Base-by-base conservation (phyloP, 2,797 vertebrate genomes). In the Aphelocoma californica region DNA sequence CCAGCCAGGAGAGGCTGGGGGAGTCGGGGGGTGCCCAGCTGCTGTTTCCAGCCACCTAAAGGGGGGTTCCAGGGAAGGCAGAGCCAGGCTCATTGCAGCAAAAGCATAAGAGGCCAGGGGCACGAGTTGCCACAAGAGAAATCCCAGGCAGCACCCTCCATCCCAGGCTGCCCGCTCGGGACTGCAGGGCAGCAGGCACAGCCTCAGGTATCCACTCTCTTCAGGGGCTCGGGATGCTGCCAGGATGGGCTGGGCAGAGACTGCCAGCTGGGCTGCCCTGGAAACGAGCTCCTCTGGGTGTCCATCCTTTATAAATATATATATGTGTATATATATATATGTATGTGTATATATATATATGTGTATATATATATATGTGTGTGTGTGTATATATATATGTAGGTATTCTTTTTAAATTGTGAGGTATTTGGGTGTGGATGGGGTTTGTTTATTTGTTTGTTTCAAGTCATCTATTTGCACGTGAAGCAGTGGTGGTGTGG, bases 21-120 rank as follows among this genome's bases (percentile, higher is more conserved):
- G 14, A 0, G 0, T 8, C 0, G 1, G 4, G 14, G 5, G 18
- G 18, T 53, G 28, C 14, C n/a, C 28, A 3, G 20, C 36, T 72
- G 61, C n/a, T 54, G 10, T 53, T 83, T 50, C 9, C 62, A 80
- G 36, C 42, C 40, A 7, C 36, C 44, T n/a, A 26, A 69, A 51
- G 4, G 3, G 10, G 38, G 14, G 17, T 31, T 69, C 32, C 12
- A 11, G 53, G 66, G 28, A n/a, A 44, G 86, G 54, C 78, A 85
- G 47, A 92, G 4, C 56, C 72, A 32, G 56, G 28, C 18, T 87
- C 3, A 54, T 62, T 2, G 2, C 57, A 80, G 44, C 18, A 8
- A 45, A 61, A 77, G 62, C 20, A 3, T 60, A 57, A 85, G 67
- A 85, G 53, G 64, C 51, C 44, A 60, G 7, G 1, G 32, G 26